These are phyloP conservation scores for Aphis gossypii DNA, from an alignment of 1,140 invertebrate genomes.

Conservation along the genomic window DNA sequence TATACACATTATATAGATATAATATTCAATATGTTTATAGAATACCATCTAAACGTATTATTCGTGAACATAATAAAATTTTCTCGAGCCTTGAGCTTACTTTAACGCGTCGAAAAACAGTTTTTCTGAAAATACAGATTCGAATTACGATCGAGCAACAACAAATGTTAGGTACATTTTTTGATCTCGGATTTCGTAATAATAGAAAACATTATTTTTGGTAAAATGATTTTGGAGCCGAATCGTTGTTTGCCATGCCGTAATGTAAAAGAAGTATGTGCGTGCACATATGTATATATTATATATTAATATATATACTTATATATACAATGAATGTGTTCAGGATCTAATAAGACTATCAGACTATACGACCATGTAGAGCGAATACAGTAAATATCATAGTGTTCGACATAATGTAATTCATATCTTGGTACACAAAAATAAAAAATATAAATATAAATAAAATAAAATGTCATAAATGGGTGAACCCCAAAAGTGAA, in stretches of 20 bases:
- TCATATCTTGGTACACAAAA: neutral
- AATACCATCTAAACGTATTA: neutral
- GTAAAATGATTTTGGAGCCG: neutral
- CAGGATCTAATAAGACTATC: neutral
- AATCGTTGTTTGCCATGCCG: neutral
- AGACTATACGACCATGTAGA: neutral
- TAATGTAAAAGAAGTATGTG: neutral
- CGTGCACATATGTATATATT: neutral
- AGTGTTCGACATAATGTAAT: neutral
- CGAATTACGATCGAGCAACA: neutral
- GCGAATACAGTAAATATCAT: neutral
- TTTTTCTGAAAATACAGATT: neutral
- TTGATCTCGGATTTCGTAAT: slow-evolving; percentile 30
- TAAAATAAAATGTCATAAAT: neutral
- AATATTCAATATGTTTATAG: neutral
- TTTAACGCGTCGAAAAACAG: neutral
- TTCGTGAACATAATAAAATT: neutral
- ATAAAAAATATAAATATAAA: neutral
- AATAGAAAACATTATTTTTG: neutral
- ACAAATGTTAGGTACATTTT: neutral
- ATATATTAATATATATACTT: neutral
- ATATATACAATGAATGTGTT: neutral
- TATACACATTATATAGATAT: neutral
- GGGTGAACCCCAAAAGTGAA: neutral
- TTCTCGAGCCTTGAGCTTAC: neutral